phyloP scores from a whole-genome alignment of 2,888 invertebrate genomes.

The Thysanoteuthis rhombus region DNA sequence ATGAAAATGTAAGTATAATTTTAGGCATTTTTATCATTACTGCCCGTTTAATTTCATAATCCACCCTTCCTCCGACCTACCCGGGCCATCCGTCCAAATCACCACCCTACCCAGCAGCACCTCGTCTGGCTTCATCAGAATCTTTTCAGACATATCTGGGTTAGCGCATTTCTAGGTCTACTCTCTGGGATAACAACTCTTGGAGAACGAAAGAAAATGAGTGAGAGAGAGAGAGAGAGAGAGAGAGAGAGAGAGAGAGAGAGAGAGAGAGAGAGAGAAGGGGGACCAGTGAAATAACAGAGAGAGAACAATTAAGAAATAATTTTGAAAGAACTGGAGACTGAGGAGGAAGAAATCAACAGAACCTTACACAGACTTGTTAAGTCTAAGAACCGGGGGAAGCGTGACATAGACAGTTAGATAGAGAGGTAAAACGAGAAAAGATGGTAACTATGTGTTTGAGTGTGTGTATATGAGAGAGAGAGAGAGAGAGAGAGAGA shows the following conservation, averaged over 20 bases:
- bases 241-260: not conserved
- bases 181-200: no score
- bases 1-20: not conserved
- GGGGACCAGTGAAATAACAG: not conserved
- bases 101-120: not conserved
- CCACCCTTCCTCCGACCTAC: not conserved
- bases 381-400: not conserved
- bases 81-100: not conserved
- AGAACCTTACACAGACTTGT: not conserved
- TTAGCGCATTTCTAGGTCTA: not conserved
- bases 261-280: not conserved
- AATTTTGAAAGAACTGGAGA: no score
- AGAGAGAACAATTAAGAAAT: not conserved
- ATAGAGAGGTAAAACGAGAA: not conserved
- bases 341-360: not conserved
- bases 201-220: not conserved
- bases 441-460: not conserved
- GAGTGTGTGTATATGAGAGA: no score
- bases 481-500: no score
- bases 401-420: not conserved
- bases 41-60: not conserved
- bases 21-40: conserved; percentile 12
- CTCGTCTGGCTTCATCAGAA: not conserved
- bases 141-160: conserved; percentile 12
- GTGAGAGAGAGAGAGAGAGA: not conserved